Evolutionary conservation across 2,113 vertebrate genomes (phyloP), one percentile per base, ranked within the genome.

Genomic region (Sinocyclocheilus maitianheensis): DNA sequence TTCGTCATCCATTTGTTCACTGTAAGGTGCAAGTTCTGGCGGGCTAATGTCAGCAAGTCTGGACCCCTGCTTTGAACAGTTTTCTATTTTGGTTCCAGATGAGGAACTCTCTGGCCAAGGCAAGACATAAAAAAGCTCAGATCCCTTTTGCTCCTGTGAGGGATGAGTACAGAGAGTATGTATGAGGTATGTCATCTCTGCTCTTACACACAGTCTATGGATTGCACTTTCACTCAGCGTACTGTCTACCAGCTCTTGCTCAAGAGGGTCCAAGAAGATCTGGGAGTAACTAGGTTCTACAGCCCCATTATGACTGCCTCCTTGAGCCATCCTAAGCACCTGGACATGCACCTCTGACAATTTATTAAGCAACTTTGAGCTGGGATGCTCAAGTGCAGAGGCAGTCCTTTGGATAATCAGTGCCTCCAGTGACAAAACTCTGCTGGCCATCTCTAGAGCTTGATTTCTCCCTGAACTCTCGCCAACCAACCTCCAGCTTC

Each of bases 141-240:
- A 94, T 0, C 81, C 86, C 86, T 92, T 94, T 62, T 94, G 93
- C 43, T 91, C 90, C 24, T n/a, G 87, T 46, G 95, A 93, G 37
- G 94, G 92, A 0, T 95, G 94, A 51, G 94, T 94, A 76, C 95
- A 93, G 89, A 95, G 90, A 48, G 95, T 96, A 20, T 96, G 93
- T 26, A 94, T 90, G 0, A 95, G 92, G 65, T 96, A 96, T 75
- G 95, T 94, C 60, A 98, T 93, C 91, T 99, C 97, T 0, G 96
- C 96, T 85, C 95, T 96, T 84, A 95, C 90, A 80, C 93, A 95
- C 87, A 90, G 90, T 89, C 0, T 90, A 48, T 11, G 78, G 77
- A 91, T 95, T 10, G 24, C 77, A 30, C 14, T 71, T 30, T 93
- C 86, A 76, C 91, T 84, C 76, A 62, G n/a, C 22, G 58, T 67